Percentiles rank a stretch among this genome's conserved stretches.
Evolutionary conservation across 2,113 vertebrate species (phyloP).

Genomic region (Caretta caretta): DNA sequence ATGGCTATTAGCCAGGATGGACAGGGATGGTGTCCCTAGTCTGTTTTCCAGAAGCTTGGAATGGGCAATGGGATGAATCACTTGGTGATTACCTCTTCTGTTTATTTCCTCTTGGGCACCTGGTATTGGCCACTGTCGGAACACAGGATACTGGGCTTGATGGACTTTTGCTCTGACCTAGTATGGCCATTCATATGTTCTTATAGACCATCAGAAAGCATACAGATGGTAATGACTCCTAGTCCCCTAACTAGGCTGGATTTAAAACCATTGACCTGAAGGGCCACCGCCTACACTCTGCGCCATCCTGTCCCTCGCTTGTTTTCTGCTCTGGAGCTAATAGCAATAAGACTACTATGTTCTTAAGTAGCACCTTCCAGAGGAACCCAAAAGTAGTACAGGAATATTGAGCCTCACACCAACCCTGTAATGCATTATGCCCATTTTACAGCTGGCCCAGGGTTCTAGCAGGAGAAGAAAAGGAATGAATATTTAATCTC

Average conservation of each 20-base stretch:
- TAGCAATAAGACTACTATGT: accelerated
- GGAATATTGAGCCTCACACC: background rate
- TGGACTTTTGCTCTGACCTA: too few relatives aligned
- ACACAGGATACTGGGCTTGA: too few relatives aligned
- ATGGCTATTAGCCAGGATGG: too few relatives aligned
- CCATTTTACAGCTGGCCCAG: background rate
- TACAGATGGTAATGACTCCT: background rate
- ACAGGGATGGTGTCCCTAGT: too few relatives aligned
- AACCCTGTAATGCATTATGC: background rate
- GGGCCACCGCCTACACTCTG: background rate
- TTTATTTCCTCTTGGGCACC: too few relatives aligned
- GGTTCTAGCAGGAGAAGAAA: background rate
- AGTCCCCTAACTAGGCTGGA: background rate
- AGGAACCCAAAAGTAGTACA: accelerated
- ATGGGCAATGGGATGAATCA: too few relatives aligned
- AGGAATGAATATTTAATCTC: background rate
- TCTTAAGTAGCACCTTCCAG: background rate
- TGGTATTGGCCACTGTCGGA: too few relatives aligned
- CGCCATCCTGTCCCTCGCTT: background rate
- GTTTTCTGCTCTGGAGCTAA: background rate
- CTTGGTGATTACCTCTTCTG: too few relatives aligned
- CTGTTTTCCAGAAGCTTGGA: too few relatives aligned
- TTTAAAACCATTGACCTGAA: background rate
- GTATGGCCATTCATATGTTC: background rate
- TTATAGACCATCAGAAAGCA: background rate